phyloP scores from a whole-genome alignment of 2,113 vertebrate genomes.

The Narcine bancroftii region DNA sequence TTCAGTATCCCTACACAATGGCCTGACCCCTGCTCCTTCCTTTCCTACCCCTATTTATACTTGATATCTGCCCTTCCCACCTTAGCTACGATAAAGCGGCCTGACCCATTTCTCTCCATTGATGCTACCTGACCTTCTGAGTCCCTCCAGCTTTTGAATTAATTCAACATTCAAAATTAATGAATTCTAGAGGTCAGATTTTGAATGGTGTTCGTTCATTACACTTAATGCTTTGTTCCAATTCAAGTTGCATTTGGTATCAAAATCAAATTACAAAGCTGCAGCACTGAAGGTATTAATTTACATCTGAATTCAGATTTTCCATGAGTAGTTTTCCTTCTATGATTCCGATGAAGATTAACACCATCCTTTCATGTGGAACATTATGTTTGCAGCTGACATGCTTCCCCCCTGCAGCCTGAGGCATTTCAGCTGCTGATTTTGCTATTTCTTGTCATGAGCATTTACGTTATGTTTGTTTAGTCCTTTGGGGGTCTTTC shows the following conservation, averaged over 20 bases:
- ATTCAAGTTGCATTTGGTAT: background rate
- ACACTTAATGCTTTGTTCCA: background rate
- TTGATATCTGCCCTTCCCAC: too few relatives aligned
- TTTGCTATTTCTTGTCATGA: conserved; percentile 24
- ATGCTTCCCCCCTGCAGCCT: background rate
- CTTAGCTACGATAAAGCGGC: too few relatives aligned
- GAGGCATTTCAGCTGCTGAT: conserved; percentile 30
- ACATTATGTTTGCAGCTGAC: conserved; percentile 23
- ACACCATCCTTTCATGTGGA: conserved; percentile 17
- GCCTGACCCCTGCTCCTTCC: too few relatives aligned
- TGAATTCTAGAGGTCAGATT: background rate
- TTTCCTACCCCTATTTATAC: too few relatives aligned
- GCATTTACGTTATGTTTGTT: conserved; percentile 16
- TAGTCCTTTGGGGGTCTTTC: conserved; percentile 23
- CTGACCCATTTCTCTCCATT: too few relatives aligned
- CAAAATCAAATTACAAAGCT: conserved; percentile 15
- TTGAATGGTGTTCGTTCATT: background rate
- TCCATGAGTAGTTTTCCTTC: background rate
- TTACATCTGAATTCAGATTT: conserved; percentile 24
- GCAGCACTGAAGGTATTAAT: background rate
- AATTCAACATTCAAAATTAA: background rate
- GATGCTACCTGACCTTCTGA: too few relatives aligned
- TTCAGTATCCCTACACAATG: too few relatives aligned
- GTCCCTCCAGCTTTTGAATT: too few relatives aligned
- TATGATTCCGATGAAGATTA: conserved; percentile 1